A percentile compares a stretch with the other conserved stretches of the same genome.
phyloP scores from a whole-genome alignment of 2,113 vertebrate genomes.

The Passerina amoena region DNA sequence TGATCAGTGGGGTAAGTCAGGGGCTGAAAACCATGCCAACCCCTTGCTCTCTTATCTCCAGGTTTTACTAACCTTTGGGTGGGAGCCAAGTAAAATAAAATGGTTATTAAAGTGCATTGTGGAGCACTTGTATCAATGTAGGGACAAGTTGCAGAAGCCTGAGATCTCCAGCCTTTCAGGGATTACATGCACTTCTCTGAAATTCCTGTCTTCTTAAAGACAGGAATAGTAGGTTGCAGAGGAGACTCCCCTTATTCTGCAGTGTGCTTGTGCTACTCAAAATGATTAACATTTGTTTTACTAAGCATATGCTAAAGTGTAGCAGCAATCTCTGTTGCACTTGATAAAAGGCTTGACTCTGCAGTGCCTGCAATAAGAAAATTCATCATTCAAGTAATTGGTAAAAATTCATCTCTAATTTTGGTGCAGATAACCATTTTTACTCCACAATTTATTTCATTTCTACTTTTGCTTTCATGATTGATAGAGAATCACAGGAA shows the following conservation, averaged over 20 bases:
- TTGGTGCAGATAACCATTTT: neutral
- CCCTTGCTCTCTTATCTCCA: neutral
- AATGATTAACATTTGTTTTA: neutral
- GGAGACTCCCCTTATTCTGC: neutral
- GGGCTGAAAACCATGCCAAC: neutral
- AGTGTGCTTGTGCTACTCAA: neutral
- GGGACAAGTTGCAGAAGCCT: neutral
- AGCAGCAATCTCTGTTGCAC: neutral
- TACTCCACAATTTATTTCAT: neutral
- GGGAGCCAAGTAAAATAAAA: neutral
- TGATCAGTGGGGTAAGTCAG: neutral
- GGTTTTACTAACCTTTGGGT: neutral
- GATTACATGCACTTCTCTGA: neutral
- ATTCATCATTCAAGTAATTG: neutral
- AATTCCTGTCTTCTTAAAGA: neutral
- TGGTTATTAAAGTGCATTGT: neutral
- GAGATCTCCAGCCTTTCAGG: neutral
- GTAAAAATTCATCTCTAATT: neutral
- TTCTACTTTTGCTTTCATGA: neutral
- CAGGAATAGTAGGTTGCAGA: neutral
- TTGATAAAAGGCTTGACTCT: neutral
- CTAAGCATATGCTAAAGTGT: neutral
- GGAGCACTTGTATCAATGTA: accelerated
- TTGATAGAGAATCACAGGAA: neutral
- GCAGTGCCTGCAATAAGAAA: neutral